phyloP scores from a whole-genome alignment of 2,888 invertebrate species.

The Tholera decimalis region DNA sequence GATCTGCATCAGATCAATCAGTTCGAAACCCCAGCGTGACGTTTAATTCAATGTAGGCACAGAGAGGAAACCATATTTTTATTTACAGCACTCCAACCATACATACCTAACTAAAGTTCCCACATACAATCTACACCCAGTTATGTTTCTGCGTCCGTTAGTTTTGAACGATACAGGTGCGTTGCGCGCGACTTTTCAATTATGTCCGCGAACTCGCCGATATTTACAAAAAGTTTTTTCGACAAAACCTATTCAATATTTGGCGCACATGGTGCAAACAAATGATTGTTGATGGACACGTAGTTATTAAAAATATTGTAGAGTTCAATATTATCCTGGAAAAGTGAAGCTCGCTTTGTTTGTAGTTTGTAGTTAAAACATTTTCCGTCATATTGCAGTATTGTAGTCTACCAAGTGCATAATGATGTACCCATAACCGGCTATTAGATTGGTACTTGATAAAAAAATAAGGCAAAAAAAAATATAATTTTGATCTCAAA shows the following conservation, averaged over 20 bases:
- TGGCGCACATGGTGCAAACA: slow-evolving; percentile 50
- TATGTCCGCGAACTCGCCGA: slow-evolving; percentile 66
- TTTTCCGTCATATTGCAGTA: slow-evolving; percentile 23
- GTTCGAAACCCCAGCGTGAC: not conserved
- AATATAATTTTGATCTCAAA: not conserved
- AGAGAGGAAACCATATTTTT: not conserved
- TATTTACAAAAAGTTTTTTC: slow-evolving; percentile 67
- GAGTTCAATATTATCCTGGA: slow-evolving; percentile 27
- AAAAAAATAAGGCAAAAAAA: not conserved
- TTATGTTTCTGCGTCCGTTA: slow-evolving; percentile 42
- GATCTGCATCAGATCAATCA: not conserved
- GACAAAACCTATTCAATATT: slow-evolving; percentile 59
- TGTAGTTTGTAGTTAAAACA: not conserved
- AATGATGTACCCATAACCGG: not conserved
- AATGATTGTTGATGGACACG: slow-evolving; percentile 59
- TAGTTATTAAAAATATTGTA: slow-evolving; percentile 58
- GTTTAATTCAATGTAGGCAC: not conserved
- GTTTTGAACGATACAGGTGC: slow-evolving; percentile 47
- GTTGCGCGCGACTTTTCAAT: slow-evolving; percentile 75
- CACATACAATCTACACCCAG: slow-evolving; percentile 1
- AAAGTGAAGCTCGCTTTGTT: slow-evolving; percentile 4
- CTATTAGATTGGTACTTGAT: not conserved
- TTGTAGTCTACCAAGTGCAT: not conserved
- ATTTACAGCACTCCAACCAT: not conserved
- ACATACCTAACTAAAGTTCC: not conserved